Evolutionary conservation across 92 coral and sea anemone genomes (phyloP).

Genomic region (Metridium senile): DNA sequence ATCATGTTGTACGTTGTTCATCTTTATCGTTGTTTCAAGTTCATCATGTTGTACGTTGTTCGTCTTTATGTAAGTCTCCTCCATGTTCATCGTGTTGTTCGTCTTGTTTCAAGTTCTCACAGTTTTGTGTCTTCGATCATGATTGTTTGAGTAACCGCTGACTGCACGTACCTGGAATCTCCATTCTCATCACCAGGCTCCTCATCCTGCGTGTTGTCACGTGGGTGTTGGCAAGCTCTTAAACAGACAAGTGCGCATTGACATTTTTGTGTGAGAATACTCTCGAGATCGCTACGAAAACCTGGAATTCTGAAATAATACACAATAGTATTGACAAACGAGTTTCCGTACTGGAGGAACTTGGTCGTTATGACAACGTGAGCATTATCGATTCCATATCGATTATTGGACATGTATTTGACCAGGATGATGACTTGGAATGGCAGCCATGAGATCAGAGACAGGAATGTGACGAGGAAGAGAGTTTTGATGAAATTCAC

Average conservation of each 20-base stretch:
- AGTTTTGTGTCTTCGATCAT: slow-evolving; percentile 18
- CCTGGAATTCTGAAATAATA: slow-evolving; percentile 58
- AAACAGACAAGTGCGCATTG: neutral
- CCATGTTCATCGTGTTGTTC: neutral
- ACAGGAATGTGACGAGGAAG: slow-evolving; percentile 42
- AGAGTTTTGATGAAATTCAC: slow-evolving; percentile 27
- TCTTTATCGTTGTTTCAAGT: too few relatives aligned
- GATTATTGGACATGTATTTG: slow-evolving; percentile 34
- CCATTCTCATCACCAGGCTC: neutral
- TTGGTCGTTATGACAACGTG: slow-evolving; percentile 36
- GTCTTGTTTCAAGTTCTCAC: neutral
- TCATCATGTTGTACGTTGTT: too few relatives aligned
- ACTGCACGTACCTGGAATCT: neutral
- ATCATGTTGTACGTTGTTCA: too few relatives aligned
- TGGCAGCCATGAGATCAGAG: slow-evolving; percentile 59
- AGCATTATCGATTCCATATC: neutral
- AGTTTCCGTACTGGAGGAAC: slow-evolving; percentile 59
- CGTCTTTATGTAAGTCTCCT: too few relatives aligned
- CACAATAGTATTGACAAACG: slow-evolving; percentile 58
- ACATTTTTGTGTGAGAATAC: neutral
- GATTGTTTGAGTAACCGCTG: slow-evolving; percentile 5
- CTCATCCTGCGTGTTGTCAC: slow-evolving; percentile 10
- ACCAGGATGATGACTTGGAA: slow-evolving; percentile 56
- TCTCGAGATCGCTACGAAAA: slow-evolving; percentile 34
- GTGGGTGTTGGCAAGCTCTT: neutral